Evolutionary conservation across 2,113 vertebrate genomes (phyloP), one percentile per base, ranked within the genome.

Genomic region (Phasianus colchicus): DNA sequence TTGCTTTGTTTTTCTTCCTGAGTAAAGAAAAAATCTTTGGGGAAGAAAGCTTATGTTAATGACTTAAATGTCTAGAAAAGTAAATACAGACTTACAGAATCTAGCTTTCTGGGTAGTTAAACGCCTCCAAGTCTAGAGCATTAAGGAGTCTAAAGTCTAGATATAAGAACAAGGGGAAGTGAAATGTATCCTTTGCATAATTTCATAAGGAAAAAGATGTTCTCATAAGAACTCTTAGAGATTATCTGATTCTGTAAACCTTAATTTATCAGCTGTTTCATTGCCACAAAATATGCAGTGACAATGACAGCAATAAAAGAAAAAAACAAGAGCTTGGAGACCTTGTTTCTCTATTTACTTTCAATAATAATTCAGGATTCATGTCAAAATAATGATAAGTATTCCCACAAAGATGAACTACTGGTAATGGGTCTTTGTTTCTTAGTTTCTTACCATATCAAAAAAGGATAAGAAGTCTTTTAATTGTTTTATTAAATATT

Each of bases 401-500:
- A 96, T 97, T 97, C 93, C 95, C 93, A 93, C 88, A 94, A 96
- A 97, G 83, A 97, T 83, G 88, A 96, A 96, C 96, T 96, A 96
- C 97, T 97, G 96, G 94, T 8, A 10, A 93, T 94, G 93, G 95
- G 95, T 83, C 93, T 97, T 97, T 97, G 94, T 96, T 91, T 93
- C 50, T 87, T 81, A 86, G 52, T 87, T 96, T 86, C 83, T 91
- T 83, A 83, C 88, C 96, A 94, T 90, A 95, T 97, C 97, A 97
- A 96, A 97, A 54, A 98, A 84, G 77, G 66, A 64, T 92, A 97
- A 92, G 87, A 88, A 95, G 95, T 96, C 93, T 97, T 54, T 97
- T 96, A 95, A 96, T 97, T 95, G 85, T 97, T 97, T 97, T 97
- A 98, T 98, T 97, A 97, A 98, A 97, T 97, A 98, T 98, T 97